Conservation (phyloP, 2,113 vertebrate species). For the Terrapene triunguis region DNA sequence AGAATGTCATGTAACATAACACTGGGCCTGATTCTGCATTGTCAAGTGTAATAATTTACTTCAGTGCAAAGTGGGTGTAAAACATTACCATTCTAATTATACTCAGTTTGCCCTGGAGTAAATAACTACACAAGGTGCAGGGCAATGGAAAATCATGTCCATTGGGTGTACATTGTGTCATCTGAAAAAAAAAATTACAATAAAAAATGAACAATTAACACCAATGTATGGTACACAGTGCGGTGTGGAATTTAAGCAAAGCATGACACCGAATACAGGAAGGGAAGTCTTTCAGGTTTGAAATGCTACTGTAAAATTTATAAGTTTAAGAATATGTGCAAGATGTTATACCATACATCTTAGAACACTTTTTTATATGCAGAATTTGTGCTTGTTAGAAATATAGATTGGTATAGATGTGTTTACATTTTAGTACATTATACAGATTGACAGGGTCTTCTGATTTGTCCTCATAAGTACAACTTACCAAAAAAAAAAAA, state of each 20-base stretch:
- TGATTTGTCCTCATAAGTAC: not conserved
- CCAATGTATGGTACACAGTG: rapidly evolving
- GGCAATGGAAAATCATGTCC: not conserved
- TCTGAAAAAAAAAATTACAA: not conserved
- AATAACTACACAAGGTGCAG: not conserved
- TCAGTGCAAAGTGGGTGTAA: not conserved
- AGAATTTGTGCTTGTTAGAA: not conserved
- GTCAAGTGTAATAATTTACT: not conserved
- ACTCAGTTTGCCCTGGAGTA: not conserved
- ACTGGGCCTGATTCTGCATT: not conserved
- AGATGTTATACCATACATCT: not conserved
- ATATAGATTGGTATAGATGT: not conserved
- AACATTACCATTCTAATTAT: not conserved
- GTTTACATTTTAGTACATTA: not conserved
- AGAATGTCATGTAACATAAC: not conserved
- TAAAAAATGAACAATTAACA: not conserved
- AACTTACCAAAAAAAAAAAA: too few species aligned
- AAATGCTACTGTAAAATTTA: not conserved
- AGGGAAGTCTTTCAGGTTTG: not conserved
- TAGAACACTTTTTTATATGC: not conserved
- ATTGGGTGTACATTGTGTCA: not conserved
- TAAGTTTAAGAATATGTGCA: not conserved
- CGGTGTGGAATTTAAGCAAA: not conserved
- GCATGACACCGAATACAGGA: not conserved
- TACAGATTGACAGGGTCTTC: not conserved